These are phyloP conservation scores for Centropyge bicolor DNA, from an alignment of 2,797 vertebrate species.

Conservation along the genomic window DNA sequence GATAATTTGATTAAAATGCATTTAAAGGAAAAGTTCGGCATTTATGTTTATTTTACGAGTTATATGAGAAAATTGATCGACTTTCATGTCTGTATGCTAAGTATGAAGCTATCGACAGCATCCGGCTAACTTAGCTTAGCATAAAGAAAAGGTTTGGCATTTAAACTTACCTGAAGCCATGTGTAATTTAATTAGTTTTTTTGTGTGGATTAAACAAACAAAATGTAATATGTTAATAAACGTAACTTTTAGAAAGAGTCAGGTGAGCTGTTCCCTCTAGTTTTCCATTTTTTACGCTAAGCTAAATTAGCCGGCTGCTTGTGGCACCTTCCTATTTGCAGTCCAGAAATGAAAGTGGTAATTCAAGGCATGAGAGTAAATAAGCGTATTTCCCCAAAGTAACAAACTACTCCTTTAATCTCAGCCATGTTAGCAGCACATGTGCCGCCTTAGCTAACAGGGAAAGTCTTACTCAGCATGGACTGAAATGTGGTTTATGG, in stretches of 20 bases:
- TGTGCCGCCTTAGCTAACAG: constrained; percentile 8
- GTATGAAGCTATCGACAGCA: neutral
- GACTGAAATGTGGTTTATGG: constrained; percentile 31
- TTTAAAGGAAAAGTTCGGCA: too few relatives aligned
- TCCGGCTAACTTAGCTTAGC: neutral
- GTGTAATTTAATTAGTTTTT: neutral
- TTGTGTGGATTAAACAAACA: neutral
- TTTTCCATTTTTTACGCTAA: neutral
- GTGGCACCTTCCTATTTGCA: neutral
- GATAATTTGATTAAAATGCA: neutral
- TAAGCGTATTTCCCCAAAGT: neutral
- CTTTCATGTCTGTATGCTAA: neutral
- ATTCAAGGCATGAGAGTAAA: neutral
- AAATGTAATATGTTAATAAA: neutral
- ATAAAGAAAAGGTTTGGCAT: neutral
- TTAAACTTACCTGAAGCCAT: too few relatives aligned
- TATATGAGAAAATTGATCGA: neutral
- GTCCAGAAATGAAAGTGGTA: neutral
- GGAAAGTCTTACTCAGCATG: constrained; percentile 24
- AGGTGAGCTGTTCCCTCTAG: neutral
- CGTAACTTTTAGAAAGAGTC: neutral
- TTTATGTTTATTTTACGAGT: neutral
- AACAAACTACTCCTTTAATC: neutral
- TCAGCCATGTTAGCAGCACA: constrained; percentile 9
- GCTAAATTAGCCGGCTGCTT: neutral